phyloP scores from a whole-genome alignment of 2,888 invertebrate species.

The Pollenia angustigena region DNA sequence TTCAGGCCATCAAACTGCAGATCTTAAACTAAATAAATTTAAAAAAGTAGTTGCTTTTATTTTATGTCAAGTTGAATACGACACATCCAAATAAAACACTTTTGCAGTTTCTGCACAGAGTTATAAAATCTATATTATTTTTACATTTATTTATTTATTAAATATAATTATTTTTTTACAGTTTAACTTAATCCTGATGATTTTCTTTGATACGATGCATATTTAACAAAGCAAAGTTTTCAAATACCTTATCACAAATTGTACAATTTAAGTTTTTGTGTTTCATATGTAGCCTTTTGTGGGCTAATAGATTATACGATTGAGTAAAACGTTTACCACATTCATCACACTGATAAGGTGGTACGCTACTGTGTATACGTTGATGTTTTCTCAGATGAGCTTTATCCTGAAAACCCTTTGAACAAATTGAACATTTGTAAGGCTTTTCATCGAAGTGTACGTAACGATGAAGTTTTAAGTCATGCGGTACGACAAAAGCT shows the following conservation, averaged over 20 bases:
- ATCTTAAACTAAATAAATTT: too few relatives aligned
- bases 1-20: too few relatives aligned
- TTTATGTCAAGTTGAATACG: too few relatives aligned
- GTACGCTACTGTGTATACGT: constrained; percentile 57
- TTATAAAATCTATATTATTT: too few relatives aligned
- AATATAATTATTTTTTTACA: not conserved
- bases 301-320: constrained; percentile 62
- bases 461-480: constrained; percentile 87
- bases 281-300: constrained; percentile 59
- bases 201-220: constrained; percentile 68
- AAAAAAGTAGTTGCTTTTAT: too few relatives aligned
- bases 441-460: constrained; percentile 88
- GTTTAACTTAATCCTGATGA: constrained; percentile 57
- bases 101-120: too few relatives aligned
- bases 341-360: constrained; percentile 62
- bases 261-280: constrained; percentile 58
- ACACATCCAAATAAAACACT: too few relatives aligned
- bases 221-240: constrained; percentile 59
- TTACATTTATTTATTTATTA: too few relatives aligned
- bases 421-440: constrained; percentile 86
- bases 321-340: constrained; percentile 66
- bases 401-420: constrained; percentile 63
- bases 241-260: constrained; percentile 60
- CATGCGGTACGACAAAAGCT: constrained; percentile 57
- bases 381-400: constrained; percentile 63